These are phyloP conservation scores for Pipistrellus nathusii DNA, from an alignment of 2,797 vertebrate genomes.

Conservation along the genomic window DNA sequence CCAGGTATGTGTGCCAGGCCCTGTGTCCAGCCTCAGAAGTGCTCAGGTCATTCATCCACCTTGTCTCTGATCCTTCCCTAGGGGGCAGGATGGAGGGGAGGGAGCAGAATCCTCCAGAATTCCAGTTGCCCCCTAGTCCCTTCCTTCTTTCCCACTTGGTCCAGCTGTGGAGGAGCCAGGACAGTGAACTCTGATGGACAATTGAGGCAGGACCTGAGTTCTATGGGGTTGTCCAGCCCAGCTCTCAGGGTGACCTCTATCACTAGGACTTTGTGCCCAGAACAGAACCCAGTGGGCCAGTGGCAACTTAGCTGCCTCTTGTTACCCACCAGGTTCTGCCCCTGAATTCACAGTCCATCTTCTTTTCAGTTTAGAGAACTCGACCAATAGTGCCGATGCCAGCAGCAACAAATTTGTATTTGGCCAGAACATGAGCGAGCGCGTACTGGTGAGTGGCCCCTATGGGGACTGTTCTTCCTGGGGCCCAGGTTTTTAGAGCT, in stretches of 20 bases:
- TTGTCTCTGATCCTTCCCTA: rapidly evolving
- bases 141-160: neutral
- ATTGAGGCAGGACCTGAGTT: neutral
- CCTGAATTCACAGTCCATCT: neutral
- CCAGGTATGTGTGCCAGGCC: conserved; percentile 89
- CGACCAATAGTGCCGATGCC: conserved; percentile 91
- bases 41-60: neutral
- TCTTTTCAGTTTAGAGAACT: conserved; percentile 92
- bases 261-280: neutral
- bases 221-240: neutral
- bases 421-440: conserved; percentile 99
- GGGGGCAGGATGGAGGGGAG: neutral
- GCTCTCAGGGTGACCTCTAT: neutral
- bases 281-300: neutral
- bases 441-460: conserved; percentile 94
- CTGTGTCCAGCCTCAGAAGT: neutral
- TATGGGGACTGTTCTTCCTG: neutral
- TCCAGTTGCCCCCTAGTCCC: no score
- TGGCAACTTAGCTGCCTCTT: neutral
- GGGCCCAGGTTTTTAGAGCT: neutral
- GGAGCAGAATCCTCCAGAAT: no score
- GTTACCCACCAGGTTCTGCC: neutral
- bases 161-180: neutral
- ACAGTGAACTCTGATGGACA: neutral
- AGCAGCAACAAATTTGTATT: conserved; percentile 97